Evolutionary conservation across 2,888 invertebrate species (phyloP).

Genomic region (Cosmopolites sordidus): DNA sequence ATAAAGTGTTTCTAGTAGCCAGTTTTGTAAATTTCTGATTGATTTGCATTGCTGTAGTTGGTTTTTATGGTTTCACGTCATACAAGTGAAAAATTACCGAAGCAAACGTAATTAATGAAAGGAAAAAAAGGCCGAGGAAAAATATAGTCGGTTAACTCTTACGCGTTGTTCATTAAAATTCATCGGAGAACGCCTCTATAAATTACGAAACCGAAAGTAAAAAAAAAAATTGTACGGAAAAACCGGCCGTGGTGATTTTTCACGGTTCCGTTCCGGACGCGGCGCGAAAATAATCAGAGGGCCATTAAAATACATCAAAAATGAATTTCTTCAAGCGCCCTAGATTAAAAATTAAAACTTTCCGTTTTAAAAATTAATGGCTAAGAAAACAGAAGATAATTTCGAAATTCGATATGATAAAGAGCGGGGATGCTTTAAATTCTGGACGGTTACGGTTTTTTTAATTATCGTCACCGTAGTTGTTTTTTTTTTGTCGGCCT

Average conservation of each 20-base stretch:
- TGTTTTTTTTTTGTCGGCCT: constrained; percentile 1
- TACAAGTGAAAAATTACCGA: no score
- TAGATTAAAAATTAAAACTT: constrained; percentile 49
- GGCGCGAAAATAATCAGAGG: constrained; percentile 10
- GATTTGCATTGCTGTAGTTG: no score
- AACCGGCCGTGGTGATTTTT: constrained; percentile 24
- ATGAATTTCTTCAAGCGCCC: constrained; percentile 43
- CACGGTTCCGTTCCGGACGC: constrained; percentile 17
- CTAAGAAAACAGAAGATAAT: constrained; percentile 49
- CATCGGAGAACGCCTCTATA: constrained; percentile 22
- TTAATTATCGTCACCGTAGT: constrained; percentile 22
- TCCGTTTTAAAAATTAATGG: constrained; percentile 47
- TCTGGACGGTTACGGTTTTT: constrained; percentile 18
- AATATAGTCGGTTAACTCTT: no score
- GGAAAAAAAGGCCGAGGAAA: no score
- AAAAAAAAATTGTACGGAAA: constrained; percentile 15
- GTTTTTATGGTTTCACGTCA: no score
- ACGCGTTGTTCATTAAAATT: constrained; percentile 23
- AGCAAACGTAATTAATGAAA: no score
- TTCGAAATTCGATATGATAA: constrained; percentile 45
- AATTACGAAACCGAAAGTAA: constrained; percentile 12
- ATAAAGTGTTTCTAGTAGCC: no score
- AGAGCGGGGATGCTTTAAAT: constrained; percentile 10
- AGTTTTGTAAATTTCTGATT: no score
- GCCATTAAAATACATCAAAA: constrained; percentile 44